Conservation (phyloP, 2,797 vertebrate genomes). For the Merluccius polli region DNA sequence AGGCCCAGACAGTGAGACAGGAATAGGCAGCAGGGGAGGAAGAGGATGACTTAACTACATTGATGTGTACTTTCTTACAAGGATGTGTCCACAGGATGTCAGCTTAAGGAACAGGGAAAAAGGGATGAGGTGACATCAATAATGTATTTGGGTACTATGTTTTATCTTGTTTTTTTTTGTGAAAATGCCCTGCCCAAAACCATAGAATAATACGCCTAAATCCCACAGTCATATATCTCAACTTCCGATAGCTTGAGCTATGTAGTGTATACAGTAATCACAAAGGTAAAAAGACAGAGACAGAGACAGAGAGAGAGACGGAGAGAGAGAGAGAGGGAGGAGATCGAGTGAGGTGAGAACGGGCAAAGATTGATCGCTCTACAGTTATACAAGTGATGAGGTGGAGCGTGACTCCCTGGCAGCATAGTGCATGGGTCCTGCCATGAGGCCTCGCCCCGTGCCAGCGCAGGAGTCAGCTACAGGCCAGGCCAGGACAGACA, state of each 20-base stretch:
- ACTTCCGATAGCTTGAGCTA: too few species aligned
- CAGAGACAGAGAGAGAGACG: slow-evolving; percentile 56
- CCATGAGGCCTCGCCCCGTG: slow-evolving; percentile 48
- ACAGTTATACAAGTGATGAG: slow-evolving; percentile 53
- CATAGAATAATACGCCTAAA: too few species aligned
- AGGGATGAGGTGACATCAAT: not conserved
- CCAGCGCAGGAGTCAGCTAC: slow-evolving; percentile 44
- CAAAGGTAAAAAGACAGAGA: too few species aligned
- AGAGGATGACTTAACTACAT: not conserved
- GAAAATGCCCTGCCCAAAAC: too few species aligned
- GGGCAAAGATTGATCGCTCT: not conserved
- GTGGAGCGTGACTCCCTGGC: slow-evolving; percentile 63
- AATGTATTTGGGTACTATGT: not conserved
- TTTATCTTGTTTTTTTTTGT: not conserved
- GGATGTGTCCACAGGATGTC: too few species aligned
- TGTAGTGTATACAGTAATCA: too few species aligned
- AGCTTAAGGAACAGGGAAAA: not conserved
- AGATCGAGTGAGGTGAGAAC: slow-evolving; percentile 23
- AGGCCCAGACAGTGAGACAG: not conserved
- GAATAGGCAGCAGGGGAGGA: not conserved
- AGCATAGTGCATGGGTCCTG: slow-evolving; percentile 52
- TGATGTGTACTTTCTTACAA: too few species aligned
- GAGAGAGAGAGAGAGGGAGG: slow-evolving; percentile 40
- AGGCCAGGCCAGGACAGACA: slow-evolving; percentile 40
- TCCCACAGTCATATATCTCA: too few species aligned